A percentile compares a stretch with the other conserved stretches of the same genome.
Evolutionary conservation across 2,888 invertebrate genomes (phyloP).

Genomic region (Lordiphosa fenestrarum): DNA sequence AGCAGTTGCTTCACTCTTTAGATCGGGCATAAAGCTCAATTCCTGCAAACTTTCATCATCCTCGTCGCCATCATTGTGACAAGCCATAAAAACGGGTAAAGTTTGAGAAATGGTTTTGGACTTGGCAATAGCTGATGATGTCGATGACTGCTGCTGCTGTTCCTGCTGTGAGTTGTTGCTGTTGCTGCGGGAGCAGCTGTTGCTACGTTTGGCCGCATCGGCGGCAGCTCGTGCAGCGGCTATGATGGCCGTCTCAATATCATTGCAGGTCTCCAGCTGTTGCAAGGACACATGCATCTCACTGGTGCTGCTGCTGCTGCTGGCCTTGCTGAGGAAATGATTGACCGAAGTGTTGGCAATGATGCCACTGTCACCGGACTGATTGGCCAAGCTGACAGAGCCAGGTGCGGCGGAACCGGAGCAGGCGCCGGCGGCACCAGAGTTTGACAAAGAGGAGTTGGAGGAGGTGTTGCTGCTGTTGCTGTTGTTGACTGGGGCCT

Average conservation of each 20-base stretch:
- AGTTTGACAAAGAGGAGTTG: constrained; percentile 38
- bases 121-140: constrained; percentile 8
- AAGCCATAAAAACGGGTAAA: constrained; percentile 37
- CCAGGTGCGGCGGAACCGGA: constrained; percentile 47
- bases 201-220: constrained; percentile 40
- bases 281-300: constrained; percentile 55
- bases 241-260: constrained; percentile 78
- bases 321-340: constrained; percentile 52
- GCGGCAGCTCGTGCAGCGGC: constrained; percentile 77
- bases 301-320: constrained; percentile 24
- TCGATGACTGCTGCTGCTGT: constrained; percentile 4
- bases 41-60: constrained; percentile 48
- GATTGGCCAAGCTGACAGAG: constrained; percentile 48
- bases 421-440: constrained; percentile 37
- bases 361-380: constrained; percentile 76
- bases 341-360: constrained; percentile 45
- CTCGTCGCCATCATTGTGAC: constrained; percentile 16
- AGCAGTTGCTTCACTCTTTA: constrained; percentile 15
- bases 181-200: constrained; percentile 50
- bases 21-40: constrained; percentile 55
- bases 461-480: constrained; percentile 51
- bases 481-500: constrained; percentile 47
- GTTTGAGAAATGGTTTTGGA: background rate
- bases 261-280: constrained; percentile 78
- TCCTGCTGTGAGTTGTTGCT: constrained; percentile 54